phyloP scores from a whole-genome alignment of 2,888 invertebrate species.

The Bugulina stolonifera region DNA sequence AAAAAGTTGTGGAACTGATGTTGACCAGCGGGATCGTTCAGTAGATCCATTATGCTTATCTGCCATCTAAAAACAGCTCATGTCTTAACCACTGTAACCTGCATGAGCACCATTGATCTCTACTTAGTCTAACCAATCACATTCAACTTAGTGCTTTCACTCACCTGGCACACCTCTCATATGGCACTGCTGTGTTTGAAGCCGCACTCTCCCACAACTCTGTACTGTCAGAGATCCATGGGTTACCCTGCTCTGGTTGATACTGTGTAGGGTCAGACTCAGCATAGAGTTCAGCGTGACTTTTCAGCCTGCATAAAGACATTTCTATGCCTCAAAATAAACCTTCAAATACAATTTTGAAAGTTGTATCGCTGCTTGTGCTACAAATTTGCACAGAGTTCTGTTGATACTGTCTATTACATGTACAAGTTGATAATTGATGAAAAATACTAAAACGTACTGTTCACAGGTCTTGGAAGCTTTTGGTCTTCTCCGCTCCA shows the following conservation, averaged over 20 bases:
- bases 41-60: slow-evolving; percentile 86
- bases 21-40: slow-evolving; percentile 87
- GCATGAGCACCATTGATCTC: too few species aligned
- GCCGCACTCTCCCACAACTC: slow-evolving; percentile 93
- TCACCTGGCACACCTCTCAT: slow-evolving; percentile 24
- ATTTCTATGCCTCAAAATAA: too few species aligned
- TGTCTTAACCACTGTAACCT: too few species aligned
- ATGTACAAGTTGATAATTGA: too few species aligned
- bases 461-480: slow-evolving; percentile 51
- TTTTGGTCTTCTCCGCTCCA: slow-evolving; percentile 60
- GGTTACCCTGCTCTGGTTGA: slow-evolving; percentile 87
- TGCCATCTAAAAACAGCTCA: too few species aligned
- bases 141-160: not conserved
- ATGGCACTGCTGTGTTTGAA: slow-evolving; percentile 25
- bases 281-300: slow-evolving; percentile 78
- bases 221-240: slow-evolving; percentile 90
- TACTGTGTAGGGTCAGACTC: slow-evolving; percentile 95
- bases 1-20: slow-evolving; percentile 94
- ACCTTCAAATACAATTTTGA: too few species aligned
- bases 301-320: slow-evolving; percentile 7
- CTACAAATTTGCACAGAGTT: too few species aligned
- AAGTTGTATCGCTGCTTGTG: too few species aligned
- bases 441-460: slow-evolving; percentile 34
- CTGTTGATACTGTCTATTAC: too few species aligned
- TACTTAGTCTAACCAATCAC: too few species aligned